These are phyloP conservation scores for Aspiorhynchus laticeps DNA, from an alignment of 2,113 vertebrate species.

Conservation along the genomic window DNA sequence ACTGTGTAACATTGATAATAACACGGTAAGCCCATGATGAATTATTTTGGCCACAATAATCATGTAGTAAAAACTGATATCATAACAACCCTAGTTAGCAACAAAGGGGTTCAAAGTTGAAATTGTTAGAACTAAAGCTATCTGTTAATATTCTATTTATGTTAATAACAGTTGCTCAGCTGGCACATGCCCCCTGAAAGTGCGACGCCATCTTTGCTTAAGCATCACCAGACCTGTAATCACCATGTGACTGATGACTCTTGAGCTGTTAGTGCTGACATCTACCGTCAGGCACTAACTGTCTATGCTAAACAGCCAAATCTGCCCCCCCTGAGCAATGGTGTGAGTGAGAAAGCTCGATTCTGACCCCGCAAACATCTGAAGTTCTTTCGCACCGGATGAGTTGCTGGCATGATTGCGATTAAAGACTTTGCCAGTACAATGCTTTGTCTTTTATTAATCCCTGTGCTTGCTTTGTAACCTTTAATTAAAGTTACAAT, in stretches of 20 bases:
- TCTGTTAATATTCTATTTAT: background rate
- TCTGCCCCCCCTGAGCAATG: background rate
- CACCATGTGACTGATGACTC: background rate
- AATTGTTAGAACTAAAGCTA: background rate
- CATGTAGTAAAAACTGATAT: background rate
- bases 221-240: background rate
- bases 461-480: slow-evolving; percentile 66
- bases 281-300: background rate
- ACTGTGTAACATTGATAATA: background rate
- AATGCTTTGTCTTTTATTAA: slow-evolving; percentile 62
- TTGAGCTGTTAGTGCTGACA: background rate
- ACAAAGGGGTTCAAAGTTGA: background rate
- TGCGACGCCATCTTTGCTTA: background rate
- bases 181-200: background rate
- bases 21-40: background rate
- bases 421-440: slow-evolving; percentile 50
- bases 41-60: background rate
- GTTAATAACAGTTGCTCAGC: background rate
- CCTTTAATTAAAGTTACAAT: slow-evolving; percentile 81
- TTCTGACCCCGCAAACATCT: slow-evolving; percentile 44
- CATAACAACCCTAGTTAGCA: background rate
- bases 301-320: background rate
- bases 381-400: slow-evolving; percentile 13
- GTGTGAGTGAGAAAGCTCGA: background rate
- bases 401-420: slow-evolving; percentile 44